phyloP scores from a whole-genome alignment of 2,888 invertebrate species.

The Geotrupes spiniger region DNA sequence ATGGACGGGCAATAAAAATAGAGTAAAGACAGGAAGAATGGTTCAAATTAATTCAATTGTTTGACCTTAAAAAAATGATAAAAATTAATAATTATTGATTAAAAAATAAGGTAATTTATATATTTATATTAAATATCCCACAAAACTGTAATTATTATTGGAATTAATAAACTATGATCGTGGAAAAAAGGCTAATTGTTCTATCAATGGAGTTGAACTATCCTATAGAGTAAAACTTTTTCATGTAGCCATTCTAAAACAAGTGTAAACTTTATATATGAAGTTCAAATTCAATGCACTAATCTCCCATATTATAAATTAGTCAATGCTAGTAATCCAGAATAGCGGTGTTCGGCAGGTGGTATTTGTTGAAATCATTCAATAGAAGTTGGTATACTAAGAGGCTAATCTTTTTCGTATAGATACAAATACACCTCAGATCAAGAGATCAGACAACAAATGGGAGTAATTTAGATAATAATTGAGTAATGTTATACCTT shows the following conservation, averaged over 20 bases:
- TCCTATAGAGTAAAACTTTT: slow-evolving; percentile 59
- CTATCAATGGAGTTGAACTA: slow-evolving; percentile 61
- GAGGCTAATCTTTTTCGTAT: slow-evolving; percentile 55
- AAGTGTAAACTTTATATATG: slow-evolving; percentile 62
- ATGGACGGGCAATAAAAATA: slow-evolving; percentile 50
- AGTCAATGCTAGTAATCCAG: slow-evolving; percentile 58
- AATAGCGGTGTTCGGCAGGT: too few relatives aligned
- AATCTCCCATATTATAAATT: slow-evolving; percentile 63
- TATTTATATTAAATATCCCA: slow-evolving; percentile 59
- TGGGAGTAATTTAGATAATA: too few relatives aligned
- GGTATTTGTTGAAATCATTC: slow-evolving; percentile 62
- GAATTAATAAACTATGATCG: slow-evolving; percentile 60
- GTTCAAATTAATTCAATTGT: slow-evolving; percentile 66
- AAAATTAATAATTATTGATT: slow-evolving; percentile 59
- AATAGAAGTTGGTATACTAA: too few relatives aligned
- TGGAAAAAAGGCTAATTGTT: slow-evolving; percentile 65
- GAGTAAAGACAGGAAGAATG: slow-evolving; percentile 58
- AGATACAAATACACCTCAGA: slow-evolving; percentile 60
- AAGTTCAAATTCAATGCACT: slow-evolving; percentile 65
- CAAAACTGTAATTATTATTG: slow-evolving; percentile 61
- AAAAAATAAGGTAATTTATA: slow-evolving; percentile 54
- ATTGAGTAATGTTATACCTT: too few relatives aligned
- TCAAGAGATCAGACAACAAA: slow-evolving; percentile 61
- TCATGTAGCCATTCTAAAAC: slow-evolving; percentile 64
- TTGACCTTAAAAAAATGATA: slow-evolving; percentile 58